Base-by-base conservation (phyloP, 2,797 vertebrate species). In the Girardinus metallicus region DNA sequence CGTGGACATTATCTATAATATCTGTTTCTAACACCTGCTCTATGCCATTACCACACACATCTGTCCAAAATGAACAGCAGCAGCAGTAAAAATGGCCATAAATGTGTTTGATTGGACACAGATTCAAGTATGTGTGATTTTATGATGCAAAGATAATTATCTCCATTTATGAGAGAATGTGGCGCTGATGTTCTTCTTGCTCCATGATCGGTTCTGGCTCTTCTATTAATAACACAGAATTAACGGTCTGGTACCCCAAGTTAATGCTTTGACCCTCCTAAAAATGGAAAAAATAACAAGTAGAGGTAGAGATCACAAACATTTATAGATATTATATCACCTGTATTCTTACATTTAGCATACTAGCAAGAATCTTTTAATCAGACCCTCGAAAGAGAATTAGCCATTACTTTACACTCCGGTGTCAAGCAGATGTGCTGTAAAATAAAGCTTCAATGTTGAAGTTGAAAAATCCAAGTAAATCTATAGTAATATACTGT, bases 21-120 rank as follows among this genome's bases (percentile, higher is more conserved):
- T 84, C 83, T 83, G 82, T 89, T 86, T 87, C 72, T 36, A 57
- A 80, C 83, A 87, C 5, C 82, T 82, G 83, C 13, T 6, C 23
- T 41, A 29, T 18, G 6, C 57, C 36, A 49, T 13, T 80, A 74
- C 31, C 41, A 3, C 26, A 29, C 49, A 73, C 68, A 73, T 57
- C 68, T 77, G 75, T 77, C 49, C 68, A 57, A 77, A 26, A 31
- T 71, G 11, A 11, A 46, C 66, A 68, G 64, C 36, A 26, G 64
- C 10, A 39, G 34, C 47, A 12, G 5, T 39, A 34, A 53, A 41
- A 74, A 23, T 26, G 21, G 36, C 39, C 21, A 41, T 26, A 41
- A 43, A 39, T 70, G 66, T 66, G 34, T 70, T 70, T 43, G 39
- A 26, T 70, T 70, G 36, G 23, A 70, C 66, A 43, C 39, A 43